Percentiles rank a stretch among this genome's conserved stretches.
phyloP scores from a whole-genome alignment of 2,888 invertebrate genomes.

The Chirona hameri region DNA sequence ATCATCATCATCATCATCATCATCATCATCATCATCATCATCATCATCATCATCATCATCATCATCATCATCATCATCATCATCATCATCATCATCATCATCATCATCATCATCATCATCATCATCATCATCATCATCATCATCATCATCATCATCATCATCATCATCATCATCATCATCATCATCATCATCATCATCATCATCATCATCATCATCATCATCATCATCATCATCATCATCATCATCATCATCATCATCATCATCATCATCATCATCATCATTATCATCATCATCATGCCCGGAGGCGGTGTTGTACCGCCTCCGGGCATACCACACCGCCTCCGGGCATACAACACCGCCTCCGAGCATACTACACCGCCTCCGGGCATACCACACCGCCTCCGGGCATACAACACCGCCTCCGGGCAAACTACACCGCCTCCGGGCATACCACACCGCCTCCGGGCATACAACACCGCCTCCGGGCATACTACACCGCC shows the following conservation, averaged over 20 bases:
- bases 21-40: slow-evolving; percentile 2
- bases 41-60: not conserved
- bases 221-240: not conserved
- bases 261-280: not conserved
- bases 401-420: too few species aligned
- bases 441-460: too few species aligned
- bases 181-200: slow-evolving; percentile 25
- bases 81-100: slow-evolving; percentile 27
- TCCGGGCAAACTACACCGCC: too few species aligned
- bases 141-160: slow-evolving; percentile 28
- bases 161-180: slow-evolving; percentile 26
- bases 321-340: too few species aligned
- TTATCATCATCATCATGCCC: slow-evolving; percentile 11
- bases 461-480: too few species aligned
- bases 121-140: slow-evolving; percentile 25
- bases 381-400: too few species aligned
- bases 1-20: slow-evolving; percentile 6
- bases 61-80: slow-evolving; percentile 7
- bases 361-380: too few species aligned
- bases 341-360: too few species aligned
- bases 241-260: not conserved
- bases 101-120: slow-evolving; percentile 2
- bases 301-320: not conserved
- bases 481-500: too few species aligned
- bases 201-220: not conserved